These are phyloP conservation scores for Eptesicus fuscus DNA, from an alignment of 2,113 vertebrate species.

Conservation along the genomic window DNA sequence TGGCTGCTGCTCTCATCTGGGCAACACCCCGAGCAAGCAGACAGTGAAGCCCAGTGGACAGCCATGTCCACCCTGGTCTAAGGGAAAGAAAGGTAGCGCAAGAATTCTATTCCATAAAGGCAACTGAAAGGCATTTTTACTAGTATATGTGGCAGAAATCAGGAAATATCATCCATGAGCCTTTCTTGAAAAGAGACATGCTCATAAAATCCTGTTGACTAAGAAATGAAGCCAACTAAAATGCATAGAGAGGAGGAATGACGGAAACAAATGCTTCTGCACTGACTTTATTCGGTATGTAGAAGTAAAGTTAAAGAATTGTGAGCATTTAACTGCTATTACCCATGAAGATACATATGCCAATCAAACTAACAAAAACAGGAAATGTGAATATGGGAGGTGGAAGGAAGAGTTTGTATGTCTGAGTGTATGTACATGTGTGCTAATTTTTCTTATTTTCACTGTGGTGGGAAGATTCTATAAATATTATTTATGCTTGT, in stretches of 20 bases:
- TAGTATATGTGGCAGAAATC: neutral
- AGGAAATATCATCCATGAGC: neutral
- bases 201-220: constrained; percentile 42
- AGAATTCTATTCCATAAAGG: neutral
- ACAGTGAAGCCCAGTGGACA: neutral
- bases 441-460: neutral
- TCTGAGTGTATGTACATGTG: no score
- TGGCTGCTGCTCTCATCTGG: neutral
- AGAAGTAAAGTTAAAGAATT: neutral
- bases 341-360: neutral
- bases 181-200: neutral
- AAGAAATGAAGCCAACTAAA: constrained; percentile 54
- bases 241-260: neutral
- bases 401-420: neutral
- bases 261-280: neutral
- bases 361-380: neutral
- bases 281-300: constrained; percentile 17
- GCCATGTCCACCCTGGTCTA: neutral
- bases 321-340: neutral
- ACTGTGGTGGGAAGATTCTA: neutral
- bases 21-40: neutral
- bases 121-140: neutral
- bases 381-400: neutral
- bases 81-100: neutral
- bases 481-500: neutral